These are phyloP conservation scores for Geopemphigus sp. DNA, from an alignment of 1,140 invertebrate species.

Conservation along the genomic window DNA sequence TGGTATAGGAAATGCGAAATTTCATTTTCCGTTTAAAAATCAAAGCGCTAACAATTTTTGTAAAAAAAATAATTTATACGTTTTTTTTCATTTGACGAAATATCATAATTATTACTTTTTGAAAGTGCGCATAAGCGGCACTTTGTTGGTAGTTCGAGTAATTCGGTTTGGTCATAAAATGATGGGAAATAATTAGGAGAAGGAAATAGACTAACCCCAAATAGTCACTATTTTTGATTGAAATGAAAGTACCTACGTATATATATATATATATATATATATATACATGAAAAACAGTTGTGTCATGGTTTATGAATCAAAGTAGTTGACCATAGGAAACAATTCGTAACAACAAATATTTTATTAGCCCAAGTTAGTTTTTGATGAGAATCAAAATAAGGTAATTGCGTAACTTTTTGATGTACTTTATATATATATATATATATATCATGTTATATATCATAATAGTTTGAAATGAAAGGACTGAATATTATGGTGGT, in stretches of 20 bases:
- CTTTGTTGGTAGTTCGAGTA: background rate
- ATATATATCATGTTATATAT: no score
- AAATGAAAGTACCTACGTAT: constrained; percentile 12
- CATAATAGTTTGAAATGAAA: no score
- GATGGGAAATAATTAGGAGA: background rate
- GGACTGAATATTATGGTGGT: no score
- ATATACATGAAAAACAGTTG: constrained; percentile 3
- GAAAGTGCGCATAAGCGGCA: background rate
- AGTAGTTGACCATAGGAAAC: constrained; percentile 22
- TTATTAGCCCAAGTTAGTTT: constrained; percentile 25
- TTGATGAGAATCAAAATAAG: constrained; percentile 19
- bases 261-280: background rate
- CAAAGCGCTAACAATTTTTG: no score
- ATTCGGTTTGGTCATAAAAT: background rate
- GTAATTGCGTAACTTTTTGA: background rate
- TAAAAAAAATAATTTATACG: no score
- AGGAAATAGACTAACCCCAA: constrained; percentile 10
- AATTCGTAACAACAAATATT: constrained; percentile 26
- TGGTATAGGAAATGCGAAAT: background rate
- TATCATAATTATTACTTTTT: background rate
- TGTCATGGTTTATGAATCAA: constrained; percentile 38
- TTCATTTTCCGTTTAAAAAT: no score
- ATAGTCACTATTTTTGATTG: constrained; percentile 10
- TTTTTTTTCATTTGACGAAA: no score
- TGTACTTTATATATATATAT: background rate